Percentiles rank a stretch among this genome's conserved stretches.
Conservation (phyloP, 2,797 vertebrate species). For the Lepilemur septentrionalis region DNA sequence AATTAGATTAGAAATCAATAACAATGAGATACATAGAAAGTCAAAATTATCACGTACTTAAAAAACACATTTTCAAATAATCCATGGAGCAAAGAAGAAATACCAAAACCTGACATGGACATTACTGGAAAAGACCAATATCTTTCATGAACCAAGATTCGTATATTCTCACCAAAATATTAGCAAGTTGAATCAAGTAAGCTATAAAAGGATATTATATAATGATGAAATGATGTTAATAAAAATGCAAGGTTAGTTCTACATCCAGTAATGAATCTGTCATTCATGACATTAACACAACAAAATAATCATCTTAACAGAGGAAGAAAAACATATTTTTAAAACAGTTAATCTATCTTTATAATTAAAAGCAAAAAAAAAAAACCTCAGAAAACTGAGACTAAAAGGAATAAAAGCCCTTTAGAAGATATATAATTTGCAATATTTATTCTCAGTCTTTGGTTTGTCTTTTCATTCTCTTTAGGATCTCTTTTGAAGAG, state of each 20-base stretch:
- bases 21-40: not conserved
- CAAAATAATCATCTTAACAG: not conserved
- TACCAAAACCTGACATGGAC: not conserved
- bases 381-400: not conserved
- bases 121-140: not conserved
- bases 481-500: not conserved
- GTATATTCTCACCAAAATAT: not conserved
- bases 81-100: not conserved
- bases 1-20: not conserved
- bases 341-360: not conserved
- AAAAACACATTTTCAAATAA: not conserved
- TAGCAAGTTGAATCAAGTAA: not conserved
- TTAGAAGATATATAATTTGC: not conserved
- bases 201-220: not conserved
- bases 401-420: not conserved
- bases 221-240: not conserved
- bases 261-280: not conserved
- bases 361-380: not conserved
- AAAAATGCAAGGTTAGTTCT: not conserved
- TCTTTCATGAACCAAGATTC: not conserved
- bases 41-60: not conserved
- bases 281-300: not conserved
- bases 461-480: not conserved
- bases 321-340: not conserved
- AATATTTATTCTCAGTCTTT: not conserved